A percentile compares a stretch with the other conserved stretches of the same genome.
phyloP scores from a whole-genome alignment of 2,797 vertebrate genomes.

The Chromobotia macracanthus region DNA sequence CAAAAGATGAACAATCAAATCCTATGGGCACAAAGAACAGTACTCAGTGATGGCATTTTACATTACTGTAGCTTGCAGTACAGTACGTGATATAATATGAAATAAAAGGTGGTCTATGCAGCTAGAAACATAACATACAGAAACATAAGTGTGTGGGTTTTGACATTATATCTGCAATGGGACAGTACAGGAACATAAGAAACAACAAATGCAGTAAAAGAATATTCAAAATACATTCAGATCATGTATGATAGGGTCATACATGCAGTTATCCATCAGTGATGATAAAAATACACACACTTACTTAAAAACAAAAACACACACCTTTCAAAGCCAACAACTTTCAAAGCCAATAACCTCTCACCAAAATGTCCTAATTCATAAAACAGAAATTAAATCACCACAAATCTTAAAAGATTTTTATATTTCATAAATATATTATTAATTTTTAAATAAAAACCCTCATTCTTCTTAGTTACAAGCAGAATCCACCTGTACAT shows the following conservation, averaged over 20 bases:
- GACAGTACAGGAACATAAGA: neutral
- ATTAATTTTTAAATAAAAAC: neutral
- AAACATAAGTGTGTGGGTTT: neutral
- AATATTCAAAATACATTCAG: slow-evolving; percentile 14
- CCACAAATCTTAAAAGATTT: neutral
- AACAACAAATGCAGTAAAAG: slow-evolving; percentile 6
- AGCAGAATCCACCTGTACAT: neutral
- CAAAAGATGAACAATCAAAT: neutral
- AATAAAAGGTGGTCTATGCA: neutral
- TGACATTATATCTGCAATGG: neutral
- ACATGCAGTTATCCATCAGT: neutral
- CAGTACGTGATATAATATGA: neutral
- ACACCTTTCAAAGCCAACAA: too few species aligned
- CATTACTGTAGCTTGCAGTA: slow-evolving; percentile 8
- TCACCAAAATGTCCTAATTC: too few species aligned
- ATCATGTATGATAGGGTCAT: slow-evolving; percentile 46
- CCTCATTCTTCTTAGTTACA: neutral
- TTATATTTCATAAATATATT: neutral
- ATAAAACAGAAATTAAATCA: neutral
- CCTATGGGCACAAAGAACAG: neutral
- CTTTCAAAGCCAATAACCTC: too few species aligned
- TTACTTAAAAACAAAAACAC: neutral
- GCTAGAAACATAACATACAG: neutral
- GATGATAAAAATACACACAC: neutral
- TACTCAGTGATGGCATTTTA: slow-evolving; percentile 5